phyloP scores from a whole-genome alignment of 2,797 vertebrate species.

The Holocentrus rufus region DNA sequence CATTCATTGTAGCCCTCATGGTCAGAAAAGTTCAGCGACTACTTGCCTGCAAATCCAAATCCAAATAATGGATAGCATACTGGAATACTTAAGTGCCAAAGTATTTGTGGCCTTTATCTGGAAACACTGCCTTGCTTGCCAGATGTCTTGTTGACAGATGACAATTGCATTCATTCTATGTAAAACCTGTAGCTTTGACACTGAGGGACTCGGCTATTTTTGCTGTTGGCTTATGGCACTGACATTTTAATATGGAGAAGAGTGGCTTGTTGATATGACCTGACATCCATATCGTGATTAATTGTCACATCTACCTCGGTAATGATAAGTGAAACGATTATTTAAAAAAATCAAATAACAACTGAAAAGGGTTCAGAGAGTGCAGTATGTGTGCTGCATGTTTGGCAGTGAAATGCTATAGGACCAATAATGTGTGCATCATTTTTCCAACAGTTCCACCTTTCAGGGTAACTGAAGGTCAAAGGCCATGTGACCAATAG shows the following conservation, averaged over 20 bases:
- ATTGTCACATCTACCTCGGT: too few species aligned
- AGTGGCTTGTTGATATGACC: too few species aligned
- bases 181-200: neutral
- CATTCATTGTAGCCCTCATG: constrained; percentile 79
- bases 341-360: too few species aligned
- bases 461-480: too few species aligned
- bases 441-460: too few species aligned
- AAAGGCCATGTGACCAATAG: too few species aligned
- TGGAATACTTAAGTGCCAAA: neutral
- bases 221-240: neutral
- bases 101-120: neutral
- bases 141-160: neutral
- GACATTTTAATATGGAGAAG: neutral
- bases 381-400: too few species aligned
- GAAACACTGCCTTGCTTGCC: neutral
- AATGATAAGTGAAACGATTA: too few species aligned
- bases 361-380: too few species aligned
- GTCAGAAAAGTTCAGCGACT: constrained; percentile 77
- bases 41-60: constrained; percentile 75
- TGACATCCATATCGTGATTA: too few species aligned
- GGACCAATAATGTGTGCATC: too few species aligned
- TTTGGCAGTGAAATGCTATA: too few species aligned
- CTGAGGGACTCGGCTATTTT: constrained; percentile 17
- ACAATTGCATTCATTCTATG: neutral
- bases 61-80: constrained; percentile 38